phyloP scores from a whole-genome alignment of 2,113 vertebrate genomes.

The Climacteris rufus region DNA sequence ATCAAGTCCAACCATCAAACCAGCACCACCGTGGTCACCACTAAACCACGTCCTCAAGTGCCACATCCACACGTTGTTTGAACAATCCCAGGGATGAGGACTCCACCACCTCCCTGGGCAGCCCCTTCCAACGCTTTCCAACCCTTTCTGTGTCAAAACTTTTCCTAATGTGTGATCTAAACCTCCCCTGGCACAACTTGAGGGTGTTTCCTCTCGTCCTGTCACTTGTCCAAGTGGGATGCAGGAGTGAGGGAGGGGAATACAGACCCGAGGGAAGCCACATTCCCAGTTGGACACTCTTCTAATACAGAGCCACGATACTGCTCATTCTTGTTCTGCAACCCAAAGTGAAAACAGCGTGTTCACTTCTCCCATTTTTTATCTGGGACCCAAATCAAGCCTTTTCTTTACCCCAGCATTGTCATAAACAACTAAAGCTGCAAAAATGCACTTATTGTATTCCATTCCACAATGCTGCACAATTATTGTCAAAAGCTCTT shows the following conservation, averaged over 20 bases:
- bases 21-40: neutral
- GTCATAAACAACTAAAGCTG: neutral
- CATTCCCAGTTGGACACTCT: neutral
- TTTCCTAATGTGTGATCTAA: neutral
- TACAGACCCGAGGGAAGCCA: neutral
- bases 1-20: neutral
- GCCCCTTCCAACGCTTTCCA: neutral
- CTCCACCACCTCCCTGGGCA: neutral
- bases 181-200: neutral
- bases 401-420: neutral
- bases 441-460: neutral
- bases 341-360: neutral
- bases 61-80: fast-evolving
- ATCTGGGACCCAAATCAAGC: neutral
- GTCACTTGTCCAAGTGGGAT: neutral
- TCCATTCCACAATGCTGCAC: neutral
- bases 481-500: conserved; percentile 23
- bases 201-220: neutral
- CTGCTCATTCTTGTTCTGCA: neutral
- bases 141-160: too few species aligned
- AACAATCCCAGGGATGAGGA: neutral
- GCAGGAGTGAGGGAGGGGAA: neutral
- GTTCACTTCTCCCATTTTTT: neutral
- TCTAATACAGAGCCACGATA: fast-evolving
- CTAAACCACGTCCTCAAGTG: fast-evolving